Percentiles rank a stretch among this genome's conserved stretches.
Evolutionary conservation across 1,140 invertebrate species (phyloP).

Genomic region (Cyphomyrmex costatus): DNA sequence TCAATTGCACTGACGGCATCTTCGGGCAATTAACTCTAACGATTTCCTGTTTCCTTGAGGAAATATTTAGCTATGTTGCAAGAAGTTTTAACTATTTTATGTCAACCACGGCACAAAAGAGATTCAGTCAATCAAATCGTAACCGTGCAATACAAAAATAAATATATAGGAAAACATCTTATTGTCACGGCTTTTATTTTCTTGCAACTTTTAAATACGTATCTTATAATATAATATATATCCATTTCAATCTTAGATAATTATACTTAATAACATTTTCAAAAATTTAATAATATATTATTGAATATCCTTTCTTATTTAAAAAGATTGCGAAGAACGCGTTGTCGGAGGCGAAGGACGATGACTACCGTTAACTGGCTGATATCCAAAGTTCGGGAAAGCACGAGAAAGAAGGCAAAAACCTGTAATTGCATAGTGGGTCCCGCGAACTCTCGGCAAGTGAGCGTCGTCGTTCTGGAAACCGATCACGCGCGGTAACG

Average conservation of each 20-base stretch:
- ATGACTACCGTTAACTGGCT: slow-evolving; percentile 55
- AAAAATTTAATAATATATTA: background rate
- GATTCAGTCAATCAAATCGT: background rate
- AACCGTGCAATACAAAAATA: background rate
- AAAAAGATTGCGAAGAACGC: background rate
- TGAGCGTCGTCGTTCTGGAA: slow-evolving; percentile 34
- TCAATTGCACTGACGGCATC: slow-evolving; percentile 51
- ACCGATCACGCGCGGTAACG: slow-evolving; percentile 46
- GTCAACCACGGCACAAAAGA: background rate
- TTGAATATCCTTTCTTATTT: background rate
- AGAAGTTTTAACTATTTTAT: background rate
- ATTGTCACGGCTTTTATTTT: background rate
- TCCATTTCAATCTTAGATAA: background rate
- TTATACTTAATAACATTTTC: background rate
- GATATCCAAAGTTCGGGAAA: slow-evolving; percentile 53
- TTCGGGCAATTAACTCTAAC: slow-evolving; percentile 40
- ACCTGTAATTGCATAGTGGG: background rate
- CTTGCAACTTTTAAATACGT: background rate
- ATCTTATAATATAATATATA: no score
- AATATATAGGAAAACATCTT: background rate
- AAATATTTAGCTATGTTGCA: background rate
- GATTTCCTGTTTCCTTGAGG: slow-evolving; percentile 44
- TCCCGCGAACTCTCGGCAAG: slow-evolving; percentile 5
- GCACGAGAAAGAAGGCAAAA: slow-evolving; percentile 10
- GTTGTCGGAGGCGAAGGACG: background rate